These are phyloP conservation scores for Ahaetulla prasina DNA, from an alignment of 2,113 vertebrate species.

Conservation along the genomic window DNA sequence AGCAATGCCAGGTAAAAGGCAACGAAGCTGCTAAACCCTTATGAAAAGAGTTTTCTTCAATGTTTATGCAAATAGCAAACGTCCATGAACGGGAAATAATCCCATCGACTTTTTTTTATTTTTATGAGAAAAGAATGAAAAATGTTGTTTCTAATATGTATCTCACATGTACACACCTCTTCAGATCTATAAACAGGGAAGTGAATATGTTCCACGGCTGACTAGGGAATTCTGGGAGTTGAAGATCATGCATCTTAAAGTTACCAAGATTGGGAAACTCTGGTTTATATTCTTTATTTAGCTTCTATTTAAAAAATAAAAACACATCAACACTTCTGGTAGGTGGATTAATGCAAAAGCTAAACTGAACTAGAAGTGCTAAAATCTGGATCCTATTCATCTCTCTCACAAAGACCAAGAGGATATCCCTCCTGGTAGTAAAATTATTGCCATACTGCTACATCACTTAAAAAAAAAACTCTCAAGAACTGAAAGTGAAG, in stretches of 20 bases:
- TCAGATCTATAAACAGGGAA: background rate
- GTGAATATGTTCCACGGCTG: background rate
- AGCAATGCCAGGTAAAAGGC: background rate
- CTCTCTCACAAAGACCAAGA: background rate
- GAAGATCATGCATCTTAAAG: background rate
- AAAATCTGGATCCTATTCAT: background rate
- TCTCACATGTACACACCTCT: background rate
- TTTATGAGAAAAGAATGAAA: background rate
- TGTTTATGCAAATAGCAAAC: background rate
- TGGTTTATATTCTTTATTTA: background rate
- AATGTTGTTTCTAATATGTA: background rate
- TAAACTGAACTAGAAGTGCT: background rate
- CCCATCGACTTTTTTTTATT: background rate
- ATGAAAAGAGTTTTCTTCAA: background rate
- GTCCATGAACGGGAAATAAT: background rate
- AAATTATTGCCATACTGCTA: background rate
- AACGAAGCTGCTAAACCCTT: background rate
- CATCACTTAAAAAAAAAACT: background rate
- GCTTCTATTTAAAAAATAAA: background rate
- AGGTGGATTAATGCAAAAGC: background rate
- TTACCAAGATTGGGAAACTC: background rate
- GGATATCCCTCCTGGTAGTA: too few relatives aligned
- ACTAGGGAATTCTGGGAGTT: background rate
- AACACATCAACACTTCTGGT: background rate
- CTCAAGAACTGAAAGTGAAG: background rate